phyloP scores from a whole-genome alignment of 2,113 vertebrate species.

The Rhodinocichla rosea region DNA sequence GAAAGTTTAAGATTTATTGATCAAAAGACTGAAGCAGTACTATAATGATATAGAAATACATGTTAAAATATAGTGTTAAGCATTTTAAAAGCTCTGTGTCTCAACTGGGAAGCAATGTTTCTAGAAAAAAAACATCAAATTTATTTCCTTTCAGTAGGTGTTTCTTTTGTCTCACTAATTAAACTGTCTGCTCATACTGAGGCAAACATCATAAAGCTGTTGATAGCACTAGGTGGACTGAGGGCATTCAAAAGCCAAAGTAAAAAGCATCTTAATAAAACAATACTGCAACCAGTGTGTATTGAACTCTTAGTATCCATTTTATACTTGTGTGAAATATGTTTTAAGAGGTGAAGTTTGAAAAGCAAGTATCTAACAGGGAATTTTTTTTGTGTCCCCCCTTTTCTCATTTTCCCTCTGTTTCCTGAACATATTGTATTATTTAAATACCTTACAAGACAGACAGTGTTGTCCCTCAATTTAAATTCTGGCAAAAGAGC shows the following conservation, averaged over 20 bases:
- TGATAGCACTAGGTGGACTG: background rate
- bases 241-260: background rate
- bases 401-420: background rate
- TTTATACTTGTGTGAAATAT: background rate
- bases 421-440: background rate
- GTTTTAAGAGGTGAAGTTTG: background rate
- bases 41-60: background rate
- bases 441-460: slow-evolving; percentile 10
- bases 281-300: background rate
- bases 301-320: background rate
- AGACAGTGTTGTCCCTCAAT: background rate
- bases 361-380: background rate
- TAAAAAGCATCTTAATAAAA: background rate
- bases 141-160: background rate
- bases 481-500: background rate
- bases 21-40: background rate
- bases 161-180: background rate
- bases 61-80: background rate
- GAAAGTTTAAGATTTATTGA: background rate
- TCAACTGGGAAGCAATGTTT: background rate
- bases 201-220: background rate
- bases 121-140: background rate
- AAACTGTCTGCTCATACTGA: background rate
- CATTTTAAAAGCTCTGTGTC: background rate
- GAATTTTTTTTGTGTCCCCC: background rate